phyloP scores from a whole-genome alignment of 2,113 vertebrate genomes.

The Gymnocephalus cernua region DNA sequence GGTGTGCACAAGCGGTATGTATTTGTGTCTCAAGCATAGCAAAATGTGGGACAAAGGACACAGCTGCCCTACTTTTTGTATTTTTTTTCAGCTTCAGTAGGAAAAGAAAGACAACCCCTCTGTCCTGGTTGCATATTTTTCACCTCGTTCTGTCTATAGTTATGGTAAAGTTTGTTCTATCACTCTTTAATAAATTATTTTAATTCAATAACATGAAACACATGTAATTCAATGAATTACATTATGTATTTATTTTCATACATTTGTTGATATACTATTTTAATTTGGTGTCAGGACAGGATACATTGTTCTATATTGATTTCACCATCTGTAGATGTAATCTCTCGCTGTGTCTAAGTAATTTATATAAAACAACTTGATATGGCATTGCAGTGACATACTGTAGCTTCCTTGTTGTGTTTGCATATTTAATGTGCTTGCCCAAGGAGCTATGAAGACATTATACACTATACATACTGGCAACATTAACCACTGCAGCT shows the following conservation, averaged over 20 bases:
- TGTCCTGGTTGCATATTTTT: neutral
- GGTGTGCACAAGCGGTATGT: neutral
- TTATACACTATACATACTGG: neutral
- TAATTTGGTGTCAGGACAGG: neutral
- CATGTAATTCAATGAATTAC: neutral
- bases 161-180: neutral
- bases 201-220: neutral
- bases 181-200: neutral
- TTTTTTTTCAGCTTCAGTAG: neutral
- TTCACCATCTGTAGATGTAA: slow-evolving; percentile 2
- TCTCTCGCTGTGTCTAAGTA: fast-evolving
- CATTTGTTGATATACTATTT: neutral
- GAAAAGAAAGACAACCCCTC: neutral
- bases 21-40: neutral
- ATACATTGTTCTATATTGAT: slow-evolving; percentile 10
- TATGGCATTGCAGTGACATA: neutral
- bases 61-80: neutral
- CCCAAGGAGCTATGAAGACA: neutral
- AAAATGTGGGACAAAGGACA: slow-evolving; percentile 18
- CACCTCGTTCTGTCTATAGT: slow-evolving; percentile 3
- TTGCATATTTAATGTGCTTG: neutral
- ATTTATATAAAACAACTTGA: neutral
- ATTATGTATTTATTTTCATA: neutral
- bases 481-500: neutral
- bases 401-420: neutral